These are phyloP conservation scores for Watsonalla binaria DNA, from an alignment of 2,888 invertebrate species.

Conservation along the genomic window DNA sequence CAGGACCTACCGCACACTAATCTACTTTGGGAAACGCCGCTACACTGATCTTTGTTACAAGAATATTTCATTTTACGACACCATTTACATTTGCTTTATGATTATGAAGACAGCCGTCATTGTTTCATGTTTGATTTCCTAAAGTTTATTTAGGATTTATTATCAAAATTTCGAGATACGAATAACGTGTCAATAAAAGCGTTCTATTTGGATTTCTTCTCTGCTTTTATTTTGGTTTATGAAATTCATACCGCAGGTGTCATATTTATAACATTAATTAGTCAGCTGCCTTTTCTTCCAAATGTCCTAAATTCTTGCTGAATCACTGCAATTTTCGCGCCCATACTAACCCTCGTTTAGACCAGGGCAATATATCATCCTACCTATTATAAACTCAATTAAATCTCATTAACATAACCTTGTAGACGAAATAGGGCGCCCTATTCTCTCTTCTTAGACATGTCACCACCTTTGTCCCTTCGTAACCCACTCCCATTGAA, in stretches of 20 bases:
- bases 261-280: background rate
- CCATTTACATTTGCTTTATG: conserved; percentile 30
- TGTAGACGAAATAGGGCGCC: conserved; percentile 42
- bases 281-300: background rate
- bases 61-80: conserved; percentile 20
- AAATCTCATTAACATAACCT: conserved; percentile 75
- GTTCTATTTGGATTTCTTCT: background rate
- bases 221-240: background rate
- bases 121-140: conserved; percentile 30
- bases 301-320: conserved; percentile 5
- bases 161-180: background rate
- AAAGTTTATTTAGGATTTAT: conserved; percentile 14
- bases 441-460: conserved; percentile 55
- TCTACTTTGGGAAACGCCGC: conserved; percentile 7
- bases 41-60: conserved; percentile 20
- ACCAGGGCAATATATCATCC: conserved; percentile 55
- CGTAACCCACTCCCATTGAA: conserved; percentile 67
- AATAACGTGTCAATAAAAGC: background rate
- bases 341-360: conserved; percentile 35
- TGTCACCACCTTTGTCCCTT: conserved; percentile 76
- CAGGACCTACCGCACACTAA: conserved; percentile 55
- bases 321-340: conserved; percentile 68
- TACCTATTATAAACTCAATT: conserved; percentile 77
- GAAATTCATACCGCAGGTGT: background rate
- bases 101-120: conserved; percentile 34